A percentile compares a stretch with the other conserved stretches of the same genome.
Evolutionary conservation across 2,888 invertebrate genomes (phyloP).

Genomic region (Harpalus rufipes): DNA sequence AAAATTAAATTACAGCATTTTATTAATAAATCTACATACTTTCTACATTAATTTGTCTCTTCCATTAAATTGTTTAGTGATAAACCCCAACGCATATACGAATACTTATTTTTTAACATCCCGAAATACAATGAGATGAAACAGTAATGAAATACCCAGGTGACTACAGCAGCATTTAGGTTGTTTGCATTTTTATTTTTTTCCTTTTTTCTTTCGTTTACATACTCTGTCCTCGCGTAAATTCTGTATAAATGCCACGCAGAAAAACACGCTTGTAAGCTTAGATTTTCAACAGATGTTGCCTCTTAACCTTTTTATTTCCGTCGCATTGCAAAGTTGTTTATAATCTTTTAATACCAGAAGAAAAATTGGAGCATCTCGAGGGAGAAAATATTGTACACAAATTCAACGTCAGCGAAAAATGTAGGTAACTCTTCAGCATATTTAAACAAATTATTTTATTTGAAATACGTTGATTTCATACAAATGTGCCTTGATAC

Average conservation of each 20-base stretch:
- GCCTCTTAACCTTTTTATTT: constrained; percentile 11
- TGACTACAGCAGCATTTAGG: constrained; percentile 32
- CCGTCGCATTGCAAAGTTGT: background rate
- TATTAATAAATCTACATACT: constrained; percentile 2
- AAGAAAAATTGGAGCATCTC: background rate
- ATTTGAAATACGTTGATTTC: too few relatives aligned
- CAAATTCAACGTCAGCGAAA: too few relatives aligned
- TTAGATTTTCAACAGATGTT: constrained; percentile 31
- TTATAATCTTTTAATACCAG: background rate
- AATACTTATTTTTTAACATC: constrained; percentile 3
- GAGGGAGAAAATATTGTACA: too few relatives aligned
- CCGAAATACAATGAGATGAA: constrained; percentile 14
- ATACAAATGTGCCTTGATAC: too few relatives aligned
- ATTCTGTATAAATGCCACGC: constrained; percentile 42
- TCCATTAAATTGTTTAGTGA: background rate
- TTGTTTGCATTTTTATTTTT: constrained; percentile 32
- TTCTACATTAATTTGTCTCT: background rate
- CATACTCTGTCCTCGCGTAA: constrained; percentile 17
- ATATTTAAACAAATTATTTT: too few relatives aligned
- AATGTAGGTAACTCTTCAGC: too few relatives aligned
- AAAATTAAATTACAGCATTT: background rate
- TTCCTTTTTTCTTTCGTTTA: constrained; percentile 25
- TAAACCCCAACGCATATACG: constrained; percentile 1
- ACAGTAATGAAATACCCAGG: constrained; percentile 26
- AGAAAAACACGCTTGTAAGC: background rate